Percentiles rank a stretch among this genome's conserved stretches.
phyloP scores from a whole-genome alignment of 2,113 vertebrate genomes.

The Mastomys coucha region DNA sequence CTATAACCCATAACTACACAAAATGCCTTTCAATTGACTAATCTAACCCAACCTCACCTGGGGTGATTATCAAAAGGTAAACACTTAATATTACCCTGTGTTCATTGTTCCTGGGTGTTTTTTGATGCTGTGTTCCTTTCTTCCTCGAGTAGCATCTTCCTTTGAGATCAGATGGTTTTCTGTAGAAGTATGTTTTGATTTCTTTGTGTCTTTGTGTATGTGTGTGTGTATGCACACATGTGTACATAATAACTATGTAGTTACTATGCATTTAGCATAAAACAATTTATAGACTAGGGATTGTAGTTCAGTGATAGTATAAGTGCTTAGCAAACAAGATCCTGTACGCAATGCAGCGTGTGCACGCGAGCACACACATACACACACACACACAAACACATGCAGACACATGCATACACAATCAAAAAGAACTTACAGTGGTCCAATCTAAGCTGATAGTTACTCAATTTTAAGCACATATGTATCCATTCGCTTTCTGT shows the following conservation, averaged over 20 bases:
- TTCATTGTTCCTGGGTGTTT: neutral
- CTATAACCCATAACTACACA: neutral
- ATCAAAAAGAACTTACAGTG: neutral
- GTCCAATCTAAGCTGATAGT: neutral
- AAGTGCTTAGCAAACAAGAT: neutral
- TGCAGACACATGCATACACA: neutral
- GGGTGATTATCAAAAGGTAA: neutral
- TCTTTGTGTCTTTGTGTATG: neutral
- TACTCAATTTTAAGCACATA: neutral
- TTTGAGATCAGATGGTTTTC: neutral
- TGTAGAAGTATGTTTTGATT: neutral
- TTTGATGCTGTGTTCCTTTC: neutral
- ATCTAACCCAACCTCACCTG: neutral
- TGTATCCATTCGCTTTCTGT: neutral
- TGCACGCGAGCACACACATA: neutral
- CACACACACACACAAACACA: neutral
- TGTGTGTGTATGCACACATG: too few relatives aligned
- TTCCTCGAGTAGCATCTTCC: neutral
- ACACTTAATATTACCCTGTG: neutral
- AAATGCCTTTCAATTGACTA: neutral
- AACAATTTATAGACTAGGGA: neutral
- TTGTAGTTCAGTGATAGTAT: neutral
- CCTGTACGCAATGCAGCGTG: neutral
- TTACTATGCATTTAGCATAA: neutral
- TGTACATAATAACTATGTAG: neutral